Evolutionary conservation across 2,797 vertebrate genomes (phyloP), one percentile per base, ranked within the genome.

Genomic region (Echiichthys vipera): DNA sequence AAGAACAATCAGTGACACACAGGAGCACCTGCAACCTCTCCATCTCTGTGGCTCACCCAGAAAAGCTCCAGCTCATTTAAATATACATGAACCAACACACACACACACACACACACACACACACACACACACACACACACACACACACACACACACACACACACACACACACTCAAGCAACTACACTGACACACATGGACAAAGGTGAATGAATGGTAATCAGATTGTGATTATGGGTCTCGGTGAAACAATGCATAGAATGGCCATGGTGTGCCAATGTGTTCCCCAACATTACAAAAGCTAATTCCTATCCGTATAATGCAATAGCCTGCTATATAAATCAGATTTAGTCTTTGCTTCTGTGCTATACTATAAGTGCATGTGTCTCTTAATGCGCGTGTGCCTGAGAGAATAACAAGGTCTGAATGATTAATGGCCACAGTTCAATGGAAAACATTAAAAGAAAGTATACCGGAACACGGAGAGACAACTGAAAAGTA

Each of bases 21-120:
- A 76, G 58, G 68, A 83, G 55, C 91, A 91, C 87, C 90, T 92
- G 90, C 77, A 90, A 66, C 70, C 89, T 88, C 86, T 90, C 72
- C 74, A 83, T 81, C 22, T 49, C 30, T 46, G 59, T 56, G 56
- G 61, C 54, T 66, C 36, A 49, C 34, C 50, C 74, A 69, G 61
- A 80, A 69, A 54, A 50, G 47, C 53, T 74, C 47, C 54, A 74
- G 47, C 62, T 65, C 45, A 78, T 83, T 84, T 77, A 81, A 80
- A 90, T 88, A 78, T 64, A 85, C 74, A 83, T 64, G 70, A 84
- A 66, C 49, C 29, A 22, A 30, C 24, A 51, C 54, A 71, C 55
- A 67, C 51, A 72, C 27, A 77, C 42, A 55, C 62, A 42, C 54
- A 65, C 40, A 49, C 62, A 59, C 36, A 40, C 14, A 24, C 27